Evolutionary conservation across 2,113 vertebrate species (phyloP).

Genomic region (Lagopus leucura): DNA sequence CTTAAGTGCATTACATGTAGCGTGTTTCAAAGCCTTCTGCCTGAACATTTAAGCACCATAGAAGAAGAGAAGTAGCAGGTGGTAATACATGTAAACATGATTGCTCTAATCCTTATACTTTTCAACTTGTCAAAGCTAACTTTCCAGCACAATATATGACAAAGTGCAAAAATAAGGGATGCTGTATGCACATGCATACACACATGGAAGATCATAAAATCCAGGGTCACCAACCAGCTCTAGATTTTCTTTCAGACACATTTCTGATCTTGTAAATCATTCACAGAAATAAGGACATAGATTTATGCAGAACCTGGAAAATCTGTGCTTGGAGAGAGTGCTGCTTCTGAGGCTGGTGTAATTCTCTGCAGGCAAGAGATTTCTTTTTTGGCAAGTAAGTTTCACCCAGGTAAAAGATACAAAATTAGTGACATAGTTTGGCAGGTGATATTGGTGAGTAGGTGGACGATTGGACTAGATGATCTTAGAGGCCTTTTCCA

Average conservation of each 20-base stretch:
- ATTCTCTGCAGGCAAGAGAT: not conserved
- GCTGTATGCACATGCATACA: not conserved
- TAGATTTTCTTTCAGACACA: not conserved
- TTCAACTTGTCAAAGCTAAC: constrained; percentile 10
- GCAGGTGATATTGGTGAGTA: no score
- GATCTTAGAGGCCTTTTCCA: no score
- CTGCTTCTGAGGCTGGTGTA: not conserved
- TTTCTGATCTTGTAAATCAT: constrained; percentile 1
- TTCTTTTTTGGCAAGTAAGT: not conserved
- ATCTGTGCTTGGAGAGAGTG: not conserved
- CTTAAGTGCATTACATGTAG: constrained; percentile 39
- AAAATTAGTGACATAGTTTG: not conserved
- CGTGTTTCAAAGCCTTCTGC: not conserved
- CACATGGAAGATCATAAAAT: not conserved
- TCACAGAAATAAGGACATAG: not conserved
- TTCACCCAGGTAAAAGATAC: not conserved
- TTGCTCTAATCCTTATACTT: constrained; percentile 36
- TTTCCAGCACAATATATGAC: not conserved
- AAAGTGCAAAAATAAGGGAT: constrained; percentile 1
- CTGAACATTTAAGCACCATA: constrained; percentile 29
- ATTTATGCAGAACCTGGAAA: not conserved
- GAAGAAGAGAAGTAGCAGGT: constrained; percentile 50
- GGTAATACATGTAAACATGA: not conserved
- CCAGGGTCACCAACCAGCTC: not conserved
- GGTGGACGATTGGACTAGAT: no score